Evolutionary conservation across 2,888 invertebrate genomes (phyloP).

Genomic region (Nudaria mundana): DNA sequence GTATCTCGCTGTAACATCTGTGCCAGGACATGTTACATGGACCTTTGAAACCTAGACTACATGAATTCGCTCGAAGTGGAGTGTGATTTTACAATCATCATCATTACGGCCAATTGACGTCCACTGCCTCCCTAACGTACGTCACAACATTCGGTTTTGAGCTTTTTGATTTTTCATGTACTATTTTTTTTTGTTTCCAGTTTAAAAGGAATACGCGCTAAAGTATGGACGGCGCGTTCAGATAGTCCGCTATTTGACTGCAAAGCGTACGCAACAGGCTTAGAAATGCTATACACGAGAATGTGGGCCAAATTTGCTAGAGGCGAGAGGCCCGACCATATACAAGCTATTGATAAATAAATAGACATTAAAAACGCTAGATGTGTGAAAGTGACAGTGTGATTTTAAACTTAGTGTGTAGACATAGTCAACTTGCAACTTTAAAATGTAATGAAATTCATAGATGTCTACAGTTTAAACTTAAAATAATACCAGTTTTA

Average conservation of each 20-base stretch:
- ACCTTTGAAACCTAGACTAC: too few species aligned
- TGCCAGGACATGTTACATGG: too few species aligned
- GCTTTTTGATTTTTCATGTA: too few species aligned
- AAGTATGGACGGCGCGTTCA: conserved; percentile 96
- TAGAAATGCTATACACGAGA: conserved; percentile 92
- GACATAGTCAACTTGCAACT: too few species aligned
- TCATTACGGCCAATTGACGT: too few species aligned
- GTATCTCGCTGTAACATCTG: conserved; percentile 56
- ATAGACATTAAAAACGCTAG: conserved; percentile 46
- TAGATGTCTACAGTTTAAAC: too few species aligned
- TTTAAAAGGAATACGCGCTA: conserved; percentile 94
- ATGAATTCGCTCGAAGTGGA: too few species aligned
- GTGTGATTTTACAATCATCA: too few species aligned
- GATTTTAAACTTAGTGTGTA: background rate
- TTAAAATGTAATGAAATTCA: too few species aligned
- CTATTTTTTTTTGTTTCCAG: conserved; percentile 73
- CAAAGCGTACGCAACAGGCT: conserved; percentile 93
- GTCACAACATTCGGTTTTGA: too few species aligned
- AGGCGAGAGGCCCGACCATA: conserved; percentile 92
- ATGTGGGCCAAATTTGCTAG: conserved; percentile 94
- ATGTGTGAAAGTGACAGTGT: conserved; percentile 32
- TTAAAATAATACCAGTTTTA: background rate
- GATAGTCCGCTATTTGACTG: conserved; percentile 97
- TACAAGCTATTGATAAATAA: conserved; percentile 76
- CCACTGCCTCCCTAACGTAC: too few species aligned